Conservation (phyloP, 2,113 vertebrate genomes). For the Butastur rufipennis region DNA sequence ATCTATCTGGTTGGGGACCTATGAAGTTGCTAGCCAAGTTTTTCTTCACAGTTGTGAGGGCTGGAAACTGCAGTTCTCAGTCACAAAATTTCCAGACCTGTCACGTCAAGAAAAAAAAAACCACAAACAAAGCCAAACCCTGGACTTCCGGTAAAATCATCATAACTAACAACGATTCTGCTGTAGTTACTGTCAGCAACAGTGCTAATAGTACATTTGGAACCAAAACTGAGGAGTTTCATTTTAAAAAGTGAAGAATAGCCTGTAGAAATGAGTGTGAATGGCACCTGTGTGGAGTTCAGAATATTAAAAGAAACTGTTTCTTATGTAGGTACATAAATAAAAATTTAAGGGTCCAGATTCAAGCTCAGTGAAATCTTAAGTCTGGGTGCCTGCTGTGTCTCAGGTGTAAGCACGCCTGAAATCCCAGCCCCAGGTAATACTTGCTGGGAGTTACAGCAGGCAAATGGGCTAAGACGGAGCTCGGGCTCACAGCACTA, state of each 20-base stretch:
- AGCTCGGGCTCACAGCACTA: accelerated
- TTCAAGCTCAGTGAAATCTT: background rate
- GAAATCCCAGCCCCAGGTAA: background rate
- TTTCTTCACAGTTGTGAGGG: background rate
- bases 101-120: background rate
- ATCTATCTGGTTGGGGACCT: accelerated
- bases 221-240: background rate
- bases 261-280: background rate
- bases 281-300: background rate
- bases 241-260: background rate
- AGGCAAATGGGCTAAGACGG: background rate
- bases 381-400: background rate
- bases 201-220: background rate
- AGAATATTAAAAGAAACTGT: background rate
- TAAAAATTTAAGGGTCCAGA: background rate
- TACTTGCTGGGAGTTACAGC: background rate
- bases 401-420: background rate
- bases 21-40: background rate
- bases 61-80: background rate
- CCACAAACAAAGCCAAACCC: background rate
- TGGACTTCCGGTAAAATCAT: background rate
- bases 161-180: background rate
- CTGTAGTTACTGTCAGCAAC: background rate
- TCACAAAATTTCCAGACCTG: background rate
- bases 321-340: background rate